These are phyloP conservation scores for Pseudochromis fuscus DNA, from an alignment of 2,797 vertebrate species.

Conservation along the genomic window DNA sequence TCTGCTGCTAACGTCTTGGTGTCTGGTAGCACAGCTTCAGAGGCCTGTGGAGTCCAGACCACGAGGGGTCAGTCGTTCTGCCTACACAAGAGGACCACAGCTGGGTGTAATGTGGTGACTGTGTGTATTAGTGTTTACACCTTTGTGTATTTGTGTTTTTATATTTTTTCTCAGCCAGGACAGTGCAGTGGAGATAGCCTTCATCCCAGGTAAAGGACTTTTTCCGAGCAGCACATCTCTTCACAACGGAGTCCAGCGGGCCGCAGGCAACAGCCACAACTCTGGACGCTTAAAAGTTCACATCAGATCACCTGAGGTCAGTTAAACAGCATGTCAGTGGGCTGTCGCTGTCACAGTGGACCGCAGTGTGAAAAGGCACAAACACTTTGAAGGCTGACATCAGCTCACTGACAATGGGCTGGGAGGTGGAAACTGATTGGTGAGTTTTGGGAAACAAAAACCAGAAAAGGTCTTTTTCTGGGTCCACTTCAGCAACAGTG, in stretches of 20 bases:
- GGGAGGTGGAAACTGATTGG: not conserved
- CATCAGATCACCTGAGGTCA: slow-evolving; percentile 89
- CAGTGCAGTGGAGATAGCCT: slow-evolving; percentile 88
- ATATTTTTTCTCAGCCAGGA: slow-evolving; percentile 82
- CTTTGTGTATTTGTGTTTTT: slow-evolving; percentile 8
- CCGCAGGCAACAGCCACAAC: slow-evolving; percentile 82
- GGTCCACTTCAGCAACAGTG: not conserved
- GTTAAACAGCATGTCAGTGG: not conserved
- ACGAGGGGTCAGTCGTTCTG: too few relatives aligned
- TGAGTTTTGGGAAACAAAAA: not conserved
- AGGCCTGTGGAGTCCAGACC: too few relatives aligned
- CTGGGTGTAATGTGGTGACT: too few relatives aligned
- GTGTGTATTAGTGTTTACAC: not conserved
- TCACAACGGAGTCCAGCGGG: slow-evolving; percentile 83
- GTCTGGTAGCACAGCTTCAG: too few relatives aligned
- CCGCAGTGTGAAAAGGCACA: not conserved
- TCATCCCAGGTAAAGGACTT: slow-evolving; percentile 90
- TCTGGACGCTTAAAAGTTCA: slow-evolving; percentile 89
- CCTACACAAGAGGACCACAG: too few relatives aligned
- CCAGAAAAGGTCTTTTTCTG: not conserved
- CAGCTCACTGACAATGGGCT: not conserved
- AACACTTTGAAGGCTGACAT: not conserved
- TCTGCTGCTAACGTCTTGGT: too few relatives aligned
- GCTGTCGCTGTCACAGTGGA: not conserved
- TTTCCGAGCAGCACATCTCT: slow-evolving; percentile 82